Base-by-base conservation (phyloP, 1,140 invertebrate genomes). In the Dolichoris vasculosae region DNA sequence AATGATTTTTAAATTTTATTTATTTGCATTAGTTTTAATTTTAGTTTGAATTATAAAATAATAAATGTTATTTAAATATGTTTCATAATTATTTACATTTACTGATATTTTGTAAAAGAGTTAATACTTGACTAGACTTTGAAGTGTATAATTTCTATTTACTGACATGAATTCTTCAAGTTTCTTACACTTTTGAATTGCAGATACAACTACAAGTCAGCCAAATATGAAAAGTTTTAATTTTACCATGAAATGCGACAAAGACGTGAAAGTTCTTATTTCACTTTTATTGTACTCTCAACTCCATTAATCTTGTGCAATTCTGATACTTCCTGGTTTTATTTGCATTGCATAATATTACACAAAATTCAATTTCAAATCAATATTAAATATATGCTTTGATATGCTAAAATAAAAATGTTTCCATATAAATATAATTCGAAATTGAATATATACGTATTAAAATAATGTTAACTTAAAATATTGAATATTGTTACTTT, bases 181-280 rank as follows among this genome's bases (percentile, higher is more conserved):
- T 38, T 38, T 35, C 3, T 48, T 15, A 20, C 51, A 35, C 38
- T 76, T 83, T 76, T 83, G 71, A 35, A 83, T 83, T 83, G 82
- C 82, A 43, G 55, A 83, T 76, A 26, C 32, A 59, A 48, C 35
- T 32, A 30, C 43, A 82, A 82, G 81, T 82, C 23, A 20, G 11
- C 51, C 38, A 38, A 63, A 38, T 48, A 51, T 82, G 23, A 59
- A 83, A 83, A 83, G 71, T 83, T 83, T 76, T 83, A 83, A 83
- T 83, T 83, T 83, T 83, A 76, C 71, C 55, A 40, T 38, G 26
- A 43, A 59, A 73, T 69, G 55, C 0, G 43, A 46, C 26, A 3
- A 13, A 46, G 26, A 43, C 1, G 73, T 30, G 40, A 83, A 76
- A 63, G 40, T 38, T 76, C 51, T 46, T 76, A 81, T 82, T 82